Conservation (phyloP, 2,888 invertebrate genomes). For the Coelopa pilipes region DNA sequence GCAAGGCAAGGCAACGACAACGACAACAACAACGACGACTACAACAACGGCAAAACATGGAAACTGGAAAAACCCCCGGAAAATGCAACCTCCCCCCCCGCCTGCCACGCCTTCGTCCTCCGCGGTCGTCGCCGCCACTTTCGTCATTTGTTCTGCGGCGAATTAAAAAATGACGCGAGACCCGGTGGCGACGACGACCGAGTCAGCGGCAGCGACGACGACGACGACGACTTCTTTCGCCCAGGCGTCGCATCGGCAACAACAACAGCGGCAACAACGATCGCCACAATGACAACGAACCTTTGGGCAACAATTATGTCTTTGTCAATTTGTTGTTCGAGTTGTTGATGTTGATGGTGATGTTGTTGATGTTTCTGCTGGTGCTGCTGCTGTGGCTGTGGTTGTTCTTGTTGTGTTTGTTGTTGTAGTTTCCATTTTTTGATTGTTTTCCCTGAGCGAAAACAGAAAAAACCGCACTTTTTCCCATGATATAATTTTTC, state of each 20-base stretch:
- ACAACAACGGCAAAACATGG: too few relatives aligned
- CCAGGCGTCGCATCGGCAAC: constrained; percentile 4
- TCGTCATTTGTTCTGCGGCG: background rate
- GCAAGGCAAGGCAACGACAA: too few relatives aligned
- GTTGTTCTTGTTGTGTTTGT: too few relatives aligned
- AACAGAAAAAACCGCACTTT: constrained; percentile 1
- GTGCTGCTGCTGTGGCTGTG: too few relatives aligned
- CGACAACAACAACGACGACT: too few relatives aligned
- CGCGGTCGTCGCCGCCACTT: too few relatives aligned
- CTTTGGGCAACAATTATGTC: constrained; percentile 19
- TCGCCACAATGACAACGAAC: background rate
- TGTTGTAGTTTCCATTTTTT: background rate
- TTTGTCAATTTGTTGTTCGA: background rate
- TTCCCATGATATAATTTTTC: constrained; percentile 18
- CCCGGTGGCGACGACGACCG: constrained; percentile 48
- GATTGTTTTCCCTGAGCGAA: background rate
- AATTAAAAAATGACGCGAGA: constrained; percentile 33
- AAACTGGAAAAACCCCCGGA: too few relatives aligned
- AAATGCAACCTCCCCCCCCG: too few relatives aligned
- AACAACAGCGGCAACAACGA: constrained; percentile 35
- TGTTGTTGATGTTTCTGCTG: too few relatives aligned
- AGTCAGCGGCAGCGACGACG: constrained; percentile 42
- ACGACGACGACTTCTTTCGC: too few relatives aligned
- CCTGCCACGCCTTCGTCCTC: too few relatives aligned
- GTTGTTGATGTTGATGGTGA: too few relatives aligned